Conservation (phyloP, 2,888 invertebrate genomes). For the Drosophila emarginata region DNA sequence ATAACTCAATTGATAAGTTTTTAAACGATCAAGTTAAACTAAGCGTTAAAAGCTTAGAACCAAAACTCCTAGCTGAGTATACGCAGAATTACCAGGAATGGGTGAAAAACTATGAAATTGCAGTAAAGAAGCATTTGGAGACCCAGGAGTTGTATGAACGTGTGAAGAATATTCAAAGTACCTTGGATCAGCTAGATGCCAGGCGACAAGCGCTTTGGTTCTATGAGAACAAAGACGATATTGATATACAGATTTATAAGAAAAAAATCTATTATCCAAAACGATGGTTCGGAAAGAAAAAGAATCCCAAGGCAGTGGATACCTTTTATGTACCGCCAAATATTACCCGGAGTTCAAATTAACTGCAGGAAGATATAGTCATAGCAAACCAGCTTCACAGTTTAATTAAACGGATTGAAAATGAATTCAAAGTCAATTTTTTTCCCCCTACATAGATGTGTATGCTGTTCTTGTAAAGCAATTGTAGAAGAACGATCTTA, state of each 20-base stretch:
- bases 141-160: slow-evolving; percentile 85
- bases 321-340: slow-evolving; percentile 89
- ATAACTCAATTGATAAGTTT: slow-evolving; percentile 62
- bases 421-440: background rate
- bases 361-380: background rate
- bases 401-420: background rate
- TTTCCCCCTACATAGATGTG: background rate
- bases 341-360: slow-evolving; percentile 75
- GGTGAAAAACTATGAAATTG: slow-evolving; percentile 78
- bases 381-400: background rate
- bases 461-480: background rate
- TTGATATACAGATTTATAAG: slow-evolving; percentile 88
- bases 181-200: slow-evolving; percentile 82
- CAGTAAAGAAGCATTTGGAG: slow-evolving; percentile 85
- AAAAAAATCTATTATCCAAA: slow-evolving; percentile 83
- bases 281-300: slow-evolving; percentile 83
- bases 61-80: slow-evolving; percentile 62
- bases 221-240: slow-evolving; percentile 91
- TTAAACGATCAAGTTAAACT: slow-evolving; percentile 78
- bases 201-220: slow-evolving; percentile 89
- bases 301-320: slow-evolving; percentile 83
- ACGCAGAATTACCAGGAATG: slow-evolving; percentile 61
- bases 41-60: slow-evolving; percentile 79
- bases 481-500: background rate
- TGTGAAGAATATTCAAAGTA: slow-evolving; percentile 84